Percentiles rank a stretch among this genome's conserved stretches.
Conservation (phyloP, 2,113 vertebrate species). For the Mobula hypostoma region DNA sequence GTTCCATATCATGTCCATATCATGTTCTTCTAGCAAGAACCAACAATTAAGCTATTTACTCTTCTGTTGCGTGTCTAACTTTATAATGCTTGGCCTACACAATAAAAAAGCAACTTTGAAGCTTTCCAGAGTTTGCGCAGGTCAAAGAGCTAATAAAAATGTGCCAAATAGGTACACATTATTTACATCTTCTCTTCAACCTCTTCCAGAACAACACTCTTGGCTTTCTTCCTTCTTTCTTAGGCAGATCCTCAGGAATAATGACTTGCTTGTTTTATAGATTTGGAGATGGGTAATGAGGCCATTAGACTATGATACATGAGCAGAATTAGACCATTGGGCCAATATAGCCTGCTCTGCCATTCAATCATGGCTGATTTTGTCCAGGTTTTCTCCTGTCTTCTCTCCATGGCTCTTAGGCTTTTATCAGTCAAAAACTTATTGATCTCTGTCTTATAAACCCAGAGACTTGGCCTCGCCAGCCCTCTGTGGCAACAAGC, state of each 20-base stretch:
- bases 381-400: not conserved
- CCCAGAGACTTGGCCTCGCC: too few species aligned
- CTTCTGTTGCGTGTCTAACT: not conserved
- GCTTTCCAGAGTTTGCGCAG: not conserved
- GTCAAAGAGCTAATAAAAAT: not conserved
- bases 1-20: not conserved
- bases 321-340: too few species aligned
- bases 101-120: not conserved
- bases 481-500: too few species aligned
- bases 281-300: too few species aligned
- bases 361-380: too few species aligned
- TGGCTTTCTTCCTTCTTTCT: not conserved
- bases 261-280: too few species aligned
- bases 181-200: not conserved
- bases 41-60: not conserved
- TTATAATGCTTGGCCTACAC: not conserved
- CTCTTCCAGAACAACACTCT: not conserved
- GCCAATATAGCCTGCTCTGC: too few species aligned
- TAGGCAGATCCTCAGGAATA: too few species aligned
- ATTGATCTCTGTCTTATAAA: too few species aligned
- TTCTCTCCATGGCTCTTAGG: not conserved
- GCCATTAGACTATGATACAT: too few species aligned
- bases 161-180: not conserved
- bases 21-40: not conserved
- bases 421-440: too few species aligned